These are phyloP conservation scores for Thomomys bottae DNA, from an alignment of 2,113 vertebrate species.

Conservation along the genomic window DNA sequence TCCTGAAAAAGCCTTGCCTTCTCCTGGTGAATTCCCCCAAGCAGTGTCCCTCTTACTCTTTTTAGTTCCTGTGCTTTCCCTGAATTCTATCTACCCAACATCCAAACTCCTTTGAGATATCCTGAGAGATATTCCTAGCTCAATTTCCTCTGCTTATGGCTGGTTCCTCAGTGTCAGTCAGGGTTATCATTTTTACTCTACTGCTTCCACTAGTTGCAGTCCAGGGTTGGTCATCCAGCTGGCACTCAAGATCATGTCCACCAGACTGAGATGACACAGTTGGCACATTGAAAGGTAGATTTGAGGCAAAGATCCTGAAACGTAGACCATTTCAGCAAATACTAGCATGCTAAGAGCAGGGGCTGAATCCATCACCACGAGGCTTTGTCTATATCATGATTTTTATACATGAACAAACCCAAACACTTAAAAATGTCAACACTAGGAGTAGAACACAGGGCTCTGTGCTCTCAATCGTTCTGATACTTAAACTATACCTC, in stretches of 20 bases:
- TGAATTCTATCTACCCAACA: neutral
- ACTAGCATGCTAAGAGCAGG: neutral
- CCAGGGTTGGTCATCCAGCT: too few species aligned
- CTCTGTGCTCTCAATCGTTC: too few species aligned
- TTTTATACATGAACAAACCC: neutral
- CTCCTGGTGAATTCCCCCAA: neutral
- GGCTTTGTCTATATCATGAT: neutral
- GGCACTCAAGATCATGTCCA: too few species aligned
- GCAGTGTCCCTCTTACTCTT: neutral
- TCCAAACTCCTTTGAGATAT: neutral
- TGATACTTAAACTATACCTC: too few species aligned
- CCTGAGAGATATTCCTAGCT: neutral
- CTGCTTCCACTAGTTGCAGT: too few species aligned
- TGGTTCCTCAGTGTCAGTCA: neutral
- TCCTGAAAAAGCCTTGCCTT: neutral
- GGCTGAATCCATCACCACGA: neutral
- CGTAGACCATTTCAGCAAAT: neutral
- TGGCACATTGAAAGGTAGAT: too few species aligned
- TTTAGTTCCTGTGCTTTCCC: neutral
- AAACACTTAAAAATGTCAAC: too few species aligned
- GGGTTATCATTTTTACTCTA: neutral
- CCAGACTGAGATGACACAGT: too few species aligned
- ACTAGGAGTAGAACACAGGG: too few species aligned
- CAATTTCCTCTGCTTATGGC: neutral
- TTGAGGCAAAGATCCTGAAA: neutral